Percentiles rank a stretch among this genome's conserved stretches.
Evolutionary conservation across 1,140 invertebrate genomes (phyloP).

Genomic region (Eciton burchellii): DNA sequence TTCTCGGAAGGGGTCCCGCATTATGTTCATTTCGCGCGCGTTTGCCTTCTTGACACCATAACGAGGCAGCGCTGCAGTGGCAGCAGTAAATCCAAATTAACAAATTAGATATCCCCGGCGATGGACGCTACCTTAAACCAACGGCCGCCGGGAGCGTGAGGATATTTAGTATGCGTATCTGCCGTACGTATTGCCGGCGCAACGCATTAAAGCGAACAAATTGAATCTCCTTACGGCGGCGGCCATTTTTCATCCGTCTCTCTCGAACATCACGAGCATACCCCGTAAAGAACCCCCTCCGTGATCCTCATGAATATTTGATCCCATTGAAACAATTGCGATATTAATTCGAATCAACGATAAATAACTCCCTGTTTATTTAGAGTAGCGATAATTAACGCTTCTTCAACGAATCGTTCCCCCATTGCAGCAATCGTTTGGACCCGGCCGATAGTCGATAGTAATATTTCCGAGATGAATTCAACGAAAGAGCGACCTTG

Average conservation of each 20-base stretch:
- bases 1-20: conserved; percentile 1
- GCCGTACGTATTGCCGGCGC: neutral
- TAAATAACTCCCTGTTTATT: conserved; percentile 10
- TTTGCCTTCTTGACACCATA: neutral
- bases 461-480: no score
- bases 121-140: neutral
- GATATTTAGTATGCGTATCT: conserved; percentile 24
- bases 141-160: neutral
- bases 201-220: conserved; percentile 25
- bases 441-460: no score
- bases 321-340: no score
- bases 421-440: no score
- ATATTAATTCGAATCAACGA: no score
- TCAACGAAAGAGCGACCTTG: no score
- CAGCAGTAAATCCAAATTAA: conserved; percentile 38
- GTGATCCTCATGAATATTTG: neutral
- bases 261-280: neutral
- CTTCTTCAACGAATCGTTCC: no score
- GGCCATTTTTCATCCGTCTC: neutral
- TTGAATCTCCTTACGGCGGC: conserved; percentile 23
- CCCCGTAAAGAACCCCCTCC: neutral
- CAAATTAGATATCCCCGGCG: conserved; percentile 36
- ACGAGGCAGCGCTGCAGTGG: neutral
- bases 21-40: conserved; percentile 19
- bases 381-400: no score